A percentile compares a stretch with the other conserved stretches of the same genome.
phyloP scores from a whole-genome alignment of 2,113 vertebrate genomes.

The Chloropsis hardwickii region DNA sequence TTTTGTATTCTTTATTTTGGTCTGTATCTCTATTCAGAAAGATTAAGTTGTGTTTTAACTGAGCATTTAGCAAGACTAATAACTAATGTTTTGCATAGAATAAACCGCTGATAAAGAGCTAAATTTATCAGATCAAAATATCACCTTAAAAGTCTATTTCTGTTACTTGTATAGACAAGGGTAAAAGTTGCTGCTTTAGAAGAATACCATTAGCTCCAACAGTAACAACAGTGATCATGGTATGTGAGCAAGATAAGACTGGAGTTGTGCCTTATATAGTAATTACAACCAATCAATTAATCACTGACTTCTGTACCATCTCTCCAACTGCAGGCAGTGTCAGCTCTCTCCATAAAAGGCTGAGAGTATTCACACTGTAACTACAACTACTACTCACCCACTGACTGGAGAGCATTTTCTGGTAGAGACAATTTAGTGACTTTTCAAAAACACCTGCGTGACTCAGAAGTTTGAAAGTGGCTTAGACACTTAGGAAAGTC shows the following conservation, averaged over 20 bases:
- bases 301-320: constrained; percentile 28
- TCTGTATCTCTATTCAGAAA: neutral
- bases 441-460: constrained; percentile 50
- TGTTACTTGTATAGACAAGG: neutral
- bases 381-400: neutral
- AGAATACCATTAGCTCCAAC: neutral
- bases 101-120: neutral
- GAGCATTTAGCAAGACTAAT: neutral
- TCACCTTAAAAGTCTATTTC: neutral
- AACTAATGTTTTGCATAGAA: neutral
- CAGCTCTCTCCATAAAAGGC: constrained; percentile 10
- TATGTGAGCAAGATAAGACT: neutral
- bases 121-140: neutral
- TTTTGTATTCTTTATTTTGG: neutral
- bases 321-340: neutral
- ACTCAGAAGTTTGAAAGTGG: constrained; percentile 61
- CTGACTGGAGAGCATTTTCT: neutral
- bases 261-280: neutral
- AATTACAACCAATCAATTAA: constrained; percentile 25
- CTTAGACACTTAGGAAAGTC: constrained; percentile 59
- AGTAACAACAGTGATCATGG: neutral
- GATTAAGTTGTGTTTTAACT: neutral
- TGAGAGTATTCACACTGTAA: neutral
- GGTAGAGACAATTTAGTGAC: constrained; percentile 1
- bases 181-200: neutral